phyloP scores from a whole-genome alignment of 1,140 invertebrate genomes.

The Drosophila arawakana region DNA sequence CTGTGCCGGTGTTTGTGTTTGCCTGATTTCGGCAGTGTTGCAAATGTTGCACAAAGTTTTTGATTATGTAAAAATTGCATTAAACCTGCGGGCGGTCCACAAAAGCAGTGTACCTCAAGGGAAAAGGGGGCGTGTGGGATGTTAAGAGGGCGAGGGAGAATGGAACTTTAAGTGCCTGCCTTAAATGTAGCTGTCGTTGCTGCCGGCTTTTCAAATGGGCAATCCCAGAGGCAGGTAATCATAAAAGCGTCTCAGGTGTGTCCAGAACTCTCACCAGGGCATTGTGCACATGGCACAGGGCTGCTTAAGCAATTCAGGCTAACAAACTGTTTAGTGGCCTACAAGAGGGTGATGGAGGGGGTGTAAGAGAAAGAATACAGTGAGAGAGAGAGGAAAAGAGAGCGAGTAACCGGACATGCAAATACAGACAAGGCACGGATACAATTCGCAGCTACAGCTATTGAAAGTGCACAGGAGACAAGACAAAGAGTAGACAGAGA shows the following conservation, averaged over 20 bases:
- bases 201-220: conserved; percentile 25
- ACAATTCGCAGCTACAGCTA: conserved; percentile 18
- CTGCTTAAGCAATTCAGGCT: conserved; percentile 18
- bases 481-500: conserved; percentile 11
- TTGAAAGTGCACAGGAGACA: conserved; percentile 23
- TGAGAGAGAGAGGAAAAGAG: too few species aligned
- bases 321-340: conserved; percentile 33
- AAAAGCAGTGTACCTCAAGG: background rate
- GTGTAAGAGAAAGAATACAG: background rate
- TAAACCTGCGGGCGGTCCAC: conserved; percentile 38
- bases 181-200: background rate
- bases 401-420: conserved; percentile 39
- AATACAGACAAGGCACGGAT: conserved; percentile 13
- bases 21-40: conserved; percentile 37
- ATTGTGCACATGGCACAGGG: background rate
- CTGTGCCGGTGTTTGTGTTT: conserved; percentile 22
- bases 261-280: conserved; percentile 12
- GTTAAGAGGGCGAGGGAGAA: background rate
- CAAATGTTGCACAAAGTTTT: conserved; percentile 62
- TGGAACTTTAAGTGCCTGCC: conserved; percentile 23
- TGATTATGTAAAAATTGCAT: conserved; percentile 67
- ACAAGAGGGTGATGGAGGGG: background rate
- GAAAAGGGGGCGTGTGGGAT: too few species aligned
- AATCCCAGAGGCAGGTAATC: conserved; percentile 41
- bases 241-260: conserved; percentile 50